A percentile compares a stretch with the other conserved stretches of the same genome.
These are phyloP conservation scores for Luidia sarsii DNA, from an alignment of 53 echinoderm and acorn worm species.

Conservation along the genomic window DNA sequence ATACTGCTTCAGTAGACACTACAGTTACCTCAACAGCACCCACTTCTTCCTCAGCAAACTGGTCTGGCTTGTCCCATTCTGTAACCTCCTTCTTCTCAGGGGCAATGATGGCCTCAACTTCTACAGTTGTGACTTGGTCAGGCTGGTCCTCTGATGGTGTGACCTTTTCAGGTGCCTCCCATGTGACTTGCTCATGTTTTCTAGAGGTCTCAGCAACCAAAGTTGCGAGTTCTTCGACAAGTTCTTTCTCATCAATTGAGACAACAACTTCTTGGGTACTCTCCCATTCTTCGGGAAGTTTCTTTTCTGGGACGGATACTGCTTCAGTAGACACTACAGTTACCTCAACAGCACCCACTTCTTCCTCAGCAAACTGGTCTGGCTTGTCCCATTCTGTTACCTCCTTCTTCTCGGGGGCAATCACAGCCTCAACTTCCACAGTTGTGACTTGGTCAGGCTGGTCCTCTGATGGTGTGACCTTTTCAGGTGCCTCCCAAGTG, in stretches of 20 bases:
- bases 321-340: slow-evolving; percentile 27
- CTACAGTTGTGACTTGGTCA: slow-evolving; percentile 19
- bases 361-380: slow-evolving; percentile 29
- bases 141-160: slow-evolving; percentile 9
- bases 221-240: slow-evolving; percentile 35
- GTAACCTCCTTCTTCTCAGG: slow-evolving; percentile 22
- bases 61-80: slow-evolving; percentile 52
- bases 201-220: slow-evolving; percentile 21
- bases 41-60: not conserved
- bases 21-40: slow-evolving; percentile 3
- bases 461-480: slow-evolving; percentile 15
- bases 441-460: slow-evolving; percentile 17
- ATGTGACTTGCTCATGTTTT: slow-evolving; percentile 37
- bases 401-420: slow-evolving; percentile 39
- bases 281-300: slow-evolving; percentile 52
- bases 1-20: slow-evolving; percentile 37
- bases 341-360: not conserved
- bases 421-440: slow-evolving; percentile 40
- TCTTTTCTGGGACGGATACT: slow-evolving; percentile 44
- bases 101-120: slow-evolving; percentile 47
- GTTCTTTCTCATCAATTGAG: slow-evolving; percentile 7
- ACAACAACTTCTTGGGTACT: slow-evolving; percentile 7
- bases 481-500: slow-evolving; percentile 31
- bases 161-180: slow-evolving; percentile 36
- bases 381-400: slow-evolving; percentile 44